phyloP scores from a whole-genome alignment of 2,113 vertebrate genomes.

The Dunckerocampus dactyliophorus region DNA sequence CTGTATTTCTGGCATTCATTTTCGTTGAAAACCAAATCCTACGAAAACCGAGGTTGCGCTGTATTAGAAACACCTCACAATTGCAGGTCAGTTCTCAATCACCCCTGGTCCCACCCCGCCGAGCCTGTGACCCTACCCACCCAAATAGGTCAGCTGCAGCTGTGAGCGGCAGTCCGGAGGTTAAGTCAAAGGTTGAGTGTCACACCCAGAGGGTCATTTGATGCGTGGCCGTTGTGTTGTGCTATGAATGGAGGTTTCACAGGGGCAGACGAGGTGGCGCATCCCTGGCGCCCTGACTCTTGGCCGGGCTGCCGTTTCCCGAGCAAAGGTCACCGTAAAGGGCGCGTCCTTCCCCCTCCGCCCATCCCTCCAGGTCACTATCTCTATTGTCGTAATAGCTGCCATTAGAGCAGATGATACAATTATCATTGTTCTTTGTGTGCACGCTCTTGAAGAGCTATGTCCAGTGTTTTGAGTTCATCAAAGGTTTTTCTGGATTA shows the following conservation, averaged over 20 bases:
- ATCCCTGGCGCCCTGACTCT: slow-evolving; percentile 56
- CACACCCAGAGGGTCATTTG: slow-evolving; percentile 72
- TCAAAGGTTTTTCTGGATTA: slow-evolving; percentile 48
- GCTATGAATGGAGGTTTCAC: slow-evolving; percentile 68
- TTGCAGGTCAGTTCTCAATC: slow-evolving; percentile 43
- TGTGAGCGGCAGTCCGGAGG: slow-evolving; percentile 67
- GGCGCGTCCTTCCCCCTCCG: slow-evolving; percentile 22
- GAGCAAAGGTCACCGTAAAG: slow-evolving; percentile 52
- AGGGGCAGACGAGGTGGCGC: slow-evolving; percentile 57
- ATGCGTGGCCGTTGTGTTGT: slow-evolving; percentile 65
- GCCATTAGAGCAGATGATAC: slow-evolving; percentile 64
- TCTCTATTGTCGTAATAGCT: slow-evolving; percentile 58
- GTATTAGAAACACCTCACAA: no score
- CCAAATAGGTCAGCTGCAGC: slow-evolving; percentile 59
- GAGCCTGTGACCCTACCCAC: slow-evolving; percentile 42
- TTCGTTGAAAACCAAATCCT: no score
- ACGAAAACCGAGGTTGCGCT: no score
- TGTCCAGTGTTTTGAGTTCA: slow-evolving; percentile 47
- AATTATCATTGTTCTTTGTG: slow-evolving; percentile 60
- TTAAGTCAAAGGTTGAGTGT: slow-evolving; percentile 77
- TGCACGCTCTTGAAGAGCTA: slow-evolving; percentile 26
- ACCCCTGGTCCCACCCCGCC: slow-evolving; percentile 20
- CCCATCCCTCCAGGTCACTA: slow-evolving; percentile 49
- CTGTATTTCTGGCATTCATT: no score
- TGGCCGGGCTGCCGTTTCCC: slow-evolving; percentile 60